Base-by-base conservation (phyloP, 2,113 vertebrate genomes). In the Meles meles region DNA sequence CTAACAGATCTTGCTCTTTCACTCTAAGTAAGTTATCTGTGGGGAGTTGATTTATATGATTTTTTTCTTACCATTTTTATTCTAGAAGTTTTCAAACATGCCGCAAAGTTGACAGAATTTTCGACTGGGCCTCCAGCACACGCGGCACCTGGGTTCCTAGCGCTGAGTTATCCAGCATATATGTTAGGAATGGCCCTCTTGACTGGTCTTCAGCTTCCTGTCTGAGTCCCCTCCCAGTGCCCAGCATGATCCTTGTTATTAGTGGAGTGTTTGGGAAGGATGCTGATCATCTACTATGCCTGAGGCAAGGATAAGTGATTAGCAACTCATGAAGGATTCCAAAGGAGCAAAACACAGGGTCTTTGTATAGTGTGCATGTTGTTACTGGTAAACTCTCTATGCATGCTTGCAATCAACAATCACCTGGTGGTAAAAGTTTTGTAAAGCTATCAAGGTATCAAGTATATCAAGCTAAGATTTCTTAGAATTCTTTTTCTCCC, bases 341-440 rank as follows among this genome's bases (percentile, higher is more conserved):
- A 91, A 76, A 67, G 79, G 79, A 95, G 67, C 49, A 82, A 11
- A 3, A 98, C 83, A 98, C 98, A 91, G 63, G 93, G 29, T n/a
- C 88, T 97, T 96, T 98, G 94, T 96, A 0, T 0, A 14, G 37
- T 18, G 52, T 65, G 15, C 92, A 2, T 80, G 93, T 93, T 82
- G 29, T 37, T 93, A 93, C 94, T 72, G 44, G 94, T 34, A 71
- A 94, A 69, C 8, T 59, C 13, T 79, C 59, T 13, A 0, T 61
- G 55, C 34, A n/a, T 55, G 55, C 7, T 65, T 93, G 27, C 6
- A 57, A 88, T 49, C 71, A 88, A 49, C 39, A 90, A 17, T 85
- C 34, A 77, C 25, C 25, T 55, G 17, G 39, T 59, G 5, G 39
- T 44, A 76, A 82, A 89, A 69, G 20, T 77, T 81, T n/a, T 91